Conservation (phyloP, 2,888 invertebrate species). For the Pomacea canaliculata region DNA sequence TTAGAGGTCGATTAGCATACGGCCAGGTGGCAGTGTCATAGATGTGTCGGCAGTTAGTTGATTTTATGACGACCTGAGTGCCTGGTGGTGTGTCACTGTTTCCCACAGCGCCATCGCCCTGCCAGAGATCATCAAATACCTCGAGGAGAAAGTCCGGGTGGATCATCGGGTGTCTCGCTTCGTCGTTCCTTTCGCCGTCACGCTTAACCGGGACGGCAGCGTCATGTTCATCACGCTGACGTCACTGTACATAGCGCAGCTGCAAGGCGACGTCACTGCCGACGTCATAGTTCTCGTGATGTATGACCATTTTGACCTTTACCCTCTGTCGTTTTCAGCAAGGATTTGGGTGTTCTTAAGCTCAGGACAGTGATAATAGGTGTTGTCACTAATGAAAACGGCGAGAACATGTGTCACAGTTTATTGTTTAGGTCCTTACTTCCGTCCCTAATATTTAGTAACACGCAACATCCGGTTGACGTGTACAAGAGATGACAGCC, state of each 20-base stretch:
- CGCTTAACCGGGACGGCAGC: constrained; percentile 49
- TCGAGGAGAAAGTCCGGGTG: constrained; percentile 39
- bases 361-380: too few relatives aligned
- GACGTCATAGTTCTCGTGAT: constrained; percentile 25
- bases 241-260: constrained; percentile 43
- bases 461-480: too few relatives aligned
- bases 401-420: too few relatives aligned
- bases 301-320: not conserved
- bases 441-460: too few relatives aligned
- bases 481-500: too few relatives aligned
- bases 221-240: constrained; percentile 48
- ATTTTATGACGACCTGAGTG: not conserved
- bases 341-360: too few relatives aligned
- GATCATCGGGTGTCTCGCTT: constrained; percentile 43
- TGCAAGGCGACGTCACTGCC: constrained; percentile 28
- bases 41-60: too few relatives aligned
- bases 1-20: too few relatives aligned
- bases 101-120: constrained; percentile 44
- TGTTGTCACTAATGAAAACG: too few relatives aligned
- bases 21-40: too few relatives aligned
- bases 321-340: not conserved
- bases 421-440: too few relatives aligned
- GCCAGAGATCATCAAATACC: constrained; percentile 43
- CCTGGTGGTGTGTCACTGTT: too few relatives aligned
- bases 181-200: constrained; percentile 46